Evolutionary conservation across 2,888 invertebrate species (phyloP).

Genomic region (Spodoptera picta): DNA sequence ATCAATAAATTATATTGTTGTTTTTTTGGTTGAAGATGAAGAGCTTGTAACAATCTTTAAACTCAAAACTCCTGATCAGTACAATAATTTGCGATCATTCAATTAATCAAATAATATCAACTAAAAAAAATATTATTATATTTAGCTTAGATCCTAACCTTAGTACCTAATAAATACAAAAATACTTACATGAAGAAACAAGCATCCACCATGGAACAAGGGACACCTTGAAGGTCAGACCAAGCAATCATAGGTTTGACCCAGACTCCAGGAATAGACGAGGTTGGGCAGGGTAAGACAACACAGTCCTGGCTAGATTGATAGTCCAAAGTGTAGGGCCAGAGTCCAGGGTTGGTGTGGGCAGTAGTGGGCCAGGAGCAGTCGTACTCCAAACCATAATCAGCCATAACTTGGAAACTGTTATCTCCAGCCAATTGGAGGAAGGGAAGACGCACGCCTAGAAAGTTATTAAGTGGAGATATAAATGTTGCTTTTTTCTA

Average conservation of each 20-base stretch:
- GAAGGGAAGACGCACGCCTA: slow-evolving; percentile 87
- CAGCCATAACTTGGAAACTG: slow-evolving; percentile 87
- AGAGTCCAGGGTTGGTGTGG: slow-evolving; percentile 81
- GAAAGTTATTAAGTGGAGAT: slow-evolving; percentile 3
- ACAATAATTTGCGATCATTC: too few relatives aligned
- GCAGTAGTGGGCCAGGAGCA: slow-evolving; percentile 88
- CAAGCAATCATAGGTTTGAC: slow-evolving; percentile 90
- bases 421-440: slow-evolving; percentile 88
- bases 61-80: too few relatives aligned
- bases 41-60: too few relatives aligned
- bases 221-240: slow-evolving; percentile 75
- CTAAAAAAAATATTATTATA: too few relatives aligned
- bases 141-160: too few relatives aligned
- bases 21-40: too few relatives aligned
- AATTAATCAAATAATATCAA: too few relatives aligned
- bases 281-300: slow-evolving; percentile 88
- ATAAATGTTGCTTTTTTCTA: too few relatives aligned
- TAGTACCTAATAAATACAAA: not conserved
- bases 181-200: slow-evolving; percentile 84
- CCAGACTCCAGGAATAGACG: slow-evolving; percentile 90
- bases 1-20: too few relatives aligned
- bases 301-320: slow-evolving; percentile 87
- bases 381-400: slow-evolving; percentile 88
- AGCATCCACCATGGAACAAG: slow-evolving; percentile 89
- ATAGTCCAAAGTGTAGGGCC: slow-evolving; percentile 92